Conservation (phyloP, 1,140 invertebrate genomes). For the Anadara kagoshimensis region DNA sequence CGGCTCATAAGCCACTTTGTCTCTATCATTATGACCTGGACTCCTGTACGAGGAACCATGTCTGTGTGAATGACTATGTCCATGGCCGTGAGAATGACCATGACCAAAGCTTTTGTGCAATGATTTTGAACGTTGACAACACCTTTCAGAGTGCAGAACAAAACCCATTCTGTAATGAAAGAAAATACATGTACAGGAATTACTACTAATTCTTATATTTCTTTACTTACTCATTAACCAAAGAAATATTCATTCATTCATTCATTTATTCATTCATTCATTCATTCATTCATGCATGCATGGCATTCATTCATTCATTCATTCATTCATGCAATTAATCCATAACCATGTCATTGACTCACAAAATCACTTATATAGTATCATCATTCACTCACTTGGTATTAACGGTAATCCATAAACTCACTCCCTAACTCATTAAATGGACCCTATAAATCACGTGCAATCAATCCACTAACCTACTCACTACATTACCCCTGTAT, state of each 20-base stretch:
- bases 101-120: conserved; percentile 45
- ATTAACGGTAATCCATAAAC: too few relatives aligned
- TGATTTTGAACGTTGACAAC: conserved; percentile 43
- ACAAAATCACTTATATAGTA: too few relatives aligned
- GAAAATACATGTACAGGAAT: conserved; percentile 3
- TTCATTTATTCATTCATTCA: neutral
- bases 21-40: conserved; percentile 3
- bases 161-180: conserved; percentile 62
- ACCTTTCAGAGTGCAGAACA: conserved; percentile 63
- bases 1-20: conserved; percentile 22
- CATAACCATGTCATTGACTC: too few relatives aligned
- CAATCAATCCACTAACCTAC: too few relatives aligned
- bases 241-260: too few relatives aligned
- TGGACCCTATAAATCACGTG: too few relatives aligned
- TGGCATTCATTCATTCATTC: too few relatives aligned
- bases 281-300: neutral
- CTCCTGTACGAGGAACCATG: conserved; percentile 67
- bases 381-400: too few relatives aligned
- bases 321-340: too few relatives aligned
- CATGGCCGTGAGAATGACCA: conserved; percentile 73
- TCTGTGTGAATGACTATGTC: conserved; percentile 63
- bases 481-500: too few relatives aligned
- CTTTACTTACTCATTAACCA: neutral
- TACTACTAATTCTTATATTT: neutral
- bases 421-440: too few relatives aligned